Conservation (phyloP, 2,113 vertebrate species). For the Cygnus atratus region DNA sequence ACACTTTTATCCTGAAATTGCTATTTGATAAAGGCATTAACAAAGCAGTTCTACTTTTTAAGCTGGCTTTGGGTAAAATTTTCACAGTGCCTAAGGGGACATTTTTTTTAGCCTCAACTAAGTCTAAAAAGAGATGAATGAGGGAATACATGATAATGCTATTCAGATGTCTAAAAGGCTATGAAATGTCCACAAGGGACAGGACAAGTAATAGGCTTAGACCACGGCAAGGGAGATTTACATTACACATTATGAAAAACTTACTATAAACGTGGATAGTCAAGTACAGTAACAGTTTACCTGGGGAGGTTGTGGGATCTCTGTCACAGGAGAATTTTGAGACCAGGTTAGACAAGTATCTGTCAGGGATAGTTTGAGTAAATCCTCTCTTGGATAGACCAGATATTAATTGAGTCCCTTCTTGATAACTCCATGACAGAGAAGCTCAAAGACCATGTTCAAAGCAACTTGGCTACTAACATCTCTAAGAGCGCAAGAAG, state of each 20-base stretch:
- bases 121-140: background rate
- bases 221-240: background rate
- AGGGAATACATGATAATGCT: background rate
- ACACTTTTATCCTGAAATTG: slow-evolving; percentile 19
- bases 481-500: background rate
- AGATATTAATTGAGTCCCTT: slow-evolving; percentile 10
- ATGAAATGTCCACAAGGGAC: slow-evolving; percentile 51
- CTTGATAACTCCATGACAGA: slow-evolving; percentile 7
- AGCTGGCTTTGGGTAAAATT: slow-evolving; percentile 8
- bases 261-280: background rate
- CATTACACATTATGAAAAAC: slow-evolving; percentile 41
- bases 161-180: slow-evolving; percentile 36
- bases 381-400: background rate
- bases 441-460: slow-evolving; percentile 29
- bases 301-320: background rate
- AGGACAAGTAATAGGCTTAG: slow-evolving; percentile 53
- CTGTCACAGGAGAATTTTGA: slow-evolving; percentile 30
- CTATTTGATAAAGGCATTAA: slow-evolving; percentile 29
- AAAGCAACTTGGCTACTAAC: background rate
- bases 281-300: slow-evolving; percentile 12
- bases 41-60: slow-evolving; percentile 8
- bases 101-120: background rate
- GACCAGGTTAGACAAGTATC: slow-evolving; percentile 14
- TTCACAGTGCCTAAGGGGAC: slow-evolving; percentile 30
- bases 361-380: background rate